Evolutionary conservation across 37 sponge, comb jelly and placozoan species (phyloP).

Genomic region (Dysidea cf. avara): DNA sequence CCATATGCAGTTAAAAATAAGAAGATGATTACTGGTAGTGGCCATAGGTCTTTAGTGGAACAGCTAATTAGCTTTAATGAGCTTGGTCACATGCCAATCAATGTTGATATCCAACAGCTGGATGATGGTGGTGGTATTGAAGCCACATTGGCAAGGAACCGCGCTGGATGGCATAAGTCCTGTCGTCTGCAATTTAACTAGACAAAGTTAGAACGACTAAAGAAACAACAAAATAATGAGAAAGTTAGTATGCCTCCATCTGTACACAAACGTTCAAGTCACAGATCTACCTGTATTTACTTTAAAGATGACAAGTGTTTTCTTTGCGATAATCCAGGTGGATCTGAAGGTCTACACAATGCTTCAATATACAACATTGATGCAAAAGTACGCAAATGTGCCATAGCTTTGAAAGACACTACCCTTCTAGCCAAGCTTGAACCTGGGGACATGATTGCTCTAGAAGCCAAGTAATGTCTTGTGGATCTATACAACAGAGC

Average conservation of each 20-base stretch:
- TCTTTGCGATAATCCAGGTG: not conserved
- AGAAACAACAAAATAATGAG: not conserved
- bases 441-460: slow-evolving; percentile 20
- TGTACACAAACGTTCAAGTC: too few species aligned
- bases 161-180: slow-evolving; percentile 25
- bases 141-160: slow-evolving; percentile 5
- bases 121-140: slow-evolving; percentile 32
- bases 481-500: slow-evolving; percentile 21
- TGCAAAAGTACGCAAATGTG: slow-evolving; percentile 11
- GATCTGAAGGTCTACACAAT: slow-evolving; percentile 18
- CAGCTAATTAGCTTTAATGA: slow-evolving; percentile 16
- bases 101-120: slow-evolving; percentile 2
- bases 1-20: too few species aligned
- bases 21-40: too few species aligned
- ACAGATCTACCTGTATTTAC: too few species aligned
- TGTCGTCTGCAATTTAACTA: slow-evolving; percentile 15
- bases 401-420: slow-evolving; percentile 20
- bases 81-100: slow-evolving; percentile 4
- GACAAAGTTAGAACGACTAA: not conserved
- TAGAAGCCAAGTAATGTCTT: slow-evolving; percentile 22
- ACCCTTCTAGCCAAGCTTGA: slow-evolving; percentile 7
- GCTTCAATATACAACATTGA: slow-evolving; percentile 37
- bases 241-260: not conserved
- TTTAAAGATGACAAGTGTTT: not conserved
- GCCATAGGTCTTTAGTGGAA: not conserved